Percentiles rank a stretch among this genome's conserved stretches.
phyloP scores from a whole-genome alignment of 2,888 invertebrate genomes.

The Campopleginae sp. region DNA sequence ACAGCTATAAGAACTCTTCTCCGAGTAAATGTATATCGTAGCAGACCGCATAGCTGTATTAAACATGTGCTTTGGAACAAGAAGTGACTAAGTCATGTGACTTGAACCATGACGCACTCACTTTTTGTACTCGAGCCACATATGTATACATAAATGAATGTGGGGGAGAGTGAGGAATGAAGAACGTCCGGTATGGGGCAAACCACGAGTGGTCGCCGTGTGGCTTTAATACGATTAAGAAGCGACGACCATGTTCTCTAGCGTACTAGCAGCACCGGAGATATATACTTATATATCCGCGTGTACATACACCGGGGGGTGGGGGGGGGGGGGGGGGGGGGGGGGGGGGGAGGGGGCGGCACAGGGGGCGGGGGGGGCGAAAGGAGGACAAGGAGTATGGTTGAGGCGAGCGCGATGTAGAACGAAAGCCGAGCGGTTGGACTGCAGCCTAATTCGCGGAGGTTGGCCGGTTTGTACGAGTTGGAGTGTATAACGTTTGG shows the following conservation, averaged over 20 bases:
- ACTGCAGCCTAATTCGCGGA: constrained; percentile 78
- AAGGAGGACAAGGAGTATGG: constrained; percentile 60
- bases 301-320: not conserved
- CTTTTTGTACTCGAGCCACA: not conserved
- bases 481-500: constrained; percentile 62
- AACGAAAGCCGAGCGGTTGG: constrained; percentile 72
- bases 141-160: constrained; percentile 27
- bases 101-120: not conserved
- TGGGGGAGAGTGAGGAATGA: constrained; percentile 42
- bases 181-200: constrained; percentile 51
- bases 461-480: constrained; percentile 62
- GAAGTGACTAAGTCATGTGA: constrained; percentile 7
- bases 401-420: constrained; percentile 24
- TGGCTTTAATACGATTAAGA: constrained; percentile 79
- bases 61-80: not conserved
- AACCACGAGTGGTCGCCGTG: constrained; percentile 62
- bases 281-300: not conserved
- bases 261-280: not conserved
- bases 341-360: not conserved
- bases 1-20: not conserved
- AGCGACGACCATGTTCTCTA: constrained; percentile 70
- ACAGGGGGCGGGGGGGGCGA: not conserved
- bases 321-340: not conserved
- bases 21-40: not conserved
- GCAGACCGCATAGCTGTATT: not conserved